These are phyloP conservation scores for Drosophila ananassae DNA, from an alignment of 1,140 invertebrate genomes.

Conservation along the genomic window DNA sequence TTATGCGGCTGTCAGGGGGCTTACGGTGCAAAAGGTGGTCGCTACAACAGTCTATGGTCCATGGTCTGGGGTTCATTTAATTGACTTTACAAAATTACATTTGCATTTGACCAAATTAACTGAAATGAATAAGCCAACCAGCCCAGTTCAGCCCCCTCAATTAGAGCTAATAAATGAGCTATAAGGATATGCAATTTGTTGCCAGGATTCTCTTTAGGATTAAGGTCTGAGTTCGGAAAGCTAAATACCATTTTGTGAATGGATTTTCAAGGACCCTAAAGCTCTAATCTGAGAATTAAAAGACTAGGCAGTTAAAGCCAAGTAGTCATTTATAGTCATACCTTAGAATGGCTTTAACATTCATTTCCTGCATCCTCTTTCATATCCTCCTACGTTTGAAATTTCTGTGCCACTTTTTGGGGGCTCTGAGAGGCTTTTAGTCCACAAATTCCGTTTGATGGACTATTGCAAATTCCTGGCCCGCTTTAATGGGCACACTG, in stretches of 20 bases:
- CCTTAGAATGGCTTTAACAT: not conserved
- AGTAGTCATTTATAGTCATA: not conserved
- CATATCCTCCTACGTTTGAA: not conserved
- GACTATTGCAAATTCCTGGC: constrained; percentile 32
- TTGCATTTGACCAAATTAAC: constrained; percentile 66
- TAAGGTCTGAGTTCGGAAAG: not conserved
- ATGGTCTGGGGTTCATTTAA: constrained; percentile 40
- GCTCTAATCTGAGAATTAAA: not conserved
- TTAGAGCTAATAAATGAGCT: constrained; percentile 29
- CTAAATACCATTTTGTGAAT: constrained; percentile 7
- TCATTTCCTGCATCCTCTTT: not conserved
- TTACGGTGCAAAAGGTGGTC: not conserved
- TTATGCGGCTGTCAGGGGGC: constrained; percentile 37
- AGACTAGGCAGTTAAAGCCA: not conserved
- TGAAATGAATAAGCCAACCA: constrained; percentile 30
- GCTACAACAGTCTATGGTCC: no score
- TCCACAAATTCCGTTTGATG: constrained; percentile 20
- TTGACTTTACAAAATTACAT: constrained; percentile 77
- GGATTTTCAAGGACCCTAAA: not conserved
- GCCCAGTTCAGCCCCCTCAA: not conserved
- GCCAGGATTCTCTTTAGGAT: not conserved
- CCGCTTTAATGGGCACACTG: constrained; percentile 21
- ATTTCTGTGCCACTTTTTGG: not conserved
- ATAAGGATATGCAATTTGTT: constrained; percentile 24
- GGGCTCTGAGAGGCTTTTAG: constrained; percentile 1